Conservation (phyloP, 2,113 vertebrate genomes). For the Sinocyclocheilus anophthalmus region DNA sequence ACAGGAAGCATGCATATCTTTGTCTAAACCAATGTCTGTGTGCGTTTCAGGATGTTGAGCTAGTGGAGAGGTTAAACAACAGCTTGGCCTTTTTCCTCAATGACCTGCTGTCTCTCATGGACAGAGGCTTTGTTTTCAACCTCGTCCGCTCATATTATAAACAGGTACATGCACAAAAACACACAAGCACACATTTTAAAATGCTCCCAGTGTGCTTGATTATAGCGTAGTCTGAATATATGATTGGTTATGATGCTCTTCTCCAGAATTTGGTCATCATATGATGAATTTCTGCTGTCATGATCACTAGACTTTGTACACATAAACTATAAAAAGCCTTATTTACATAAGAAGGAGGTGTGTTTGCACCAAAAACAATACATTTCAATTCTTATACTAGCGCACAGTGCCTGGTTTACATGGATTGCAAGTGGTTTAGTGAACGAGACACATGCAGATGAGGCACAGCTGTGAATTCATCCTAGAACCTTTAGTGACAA, state of each 20-base stretch:
- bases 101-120: conserved; percentile 85
- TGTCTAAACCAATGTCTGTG: conserved; percentile 15
- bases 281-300: too few species aligned
- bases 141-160: conserved; percentile 88
- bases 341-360: too few species aligned
- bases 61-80: conserved; percentile 85
- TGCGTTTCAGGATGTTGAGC: conserved; percentile 80
- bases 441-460: neutral
- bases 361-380: too few species aligned
- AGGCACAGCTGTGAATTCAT: neutral
- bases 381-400: too few species aligned
- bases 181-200: neutral
- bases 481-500: neutral
- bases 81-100: conserved; percentile 92
- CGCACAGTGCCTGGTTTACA: neutral
- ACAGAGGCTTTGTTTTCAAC: conserved; percentile 87
- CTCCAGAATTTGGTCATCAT: too few species aligned
- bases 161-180: conserved; percentile 76
- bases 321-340: neutral
- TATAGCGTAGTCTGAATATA: too few species aligned
- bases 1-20: conserved; percentile 22
- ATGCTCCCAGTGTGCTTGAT: too few species aligned
- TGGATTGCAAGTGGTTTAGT: neutral
- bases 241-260: too few species aligned
- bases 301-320: neutral